Percentiles rank a stretch among this genome's conserved stretches.
These are phyloP conservation scores for Nettapus auritus DNA, from an alignment of 2,113 vertebrate species.

Conservation along the genomic window DNA sequence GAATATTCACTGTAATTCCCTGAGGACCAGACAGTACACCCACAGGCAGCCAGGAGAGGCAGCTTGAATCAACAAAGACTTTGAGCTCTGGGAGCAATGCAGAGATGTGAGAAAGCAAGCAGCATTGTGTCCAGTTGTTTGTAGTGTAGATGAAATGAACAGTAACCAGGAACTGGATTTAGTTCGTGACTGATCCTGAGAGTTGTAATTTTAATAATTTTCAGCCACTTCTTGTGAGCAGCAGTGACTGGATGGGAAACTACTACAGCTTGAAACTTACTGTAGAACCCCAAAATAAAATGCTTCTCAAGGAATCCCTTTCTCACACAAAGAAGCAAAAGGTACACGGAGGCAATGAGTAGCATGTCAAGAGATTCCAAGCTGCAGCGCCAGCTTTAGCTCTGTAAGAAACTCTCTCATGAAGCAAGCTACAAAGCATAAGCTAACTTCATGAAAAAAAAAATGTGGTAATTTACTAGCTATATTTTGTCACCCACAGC, in stretches of 20 bases:
- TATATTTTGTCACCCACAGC: not conserved
- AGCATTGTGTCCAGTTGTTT: not conserved
- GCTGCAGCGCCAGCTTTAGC: not conserved
- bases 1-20: not conserved
- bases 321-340: not conserved
- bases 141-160: not conserved
- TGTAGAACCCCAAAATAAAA: not conserved
- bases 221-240: not conserved
- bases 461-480: not conserved
- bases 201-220: not conserved
- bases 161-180: not conserved
- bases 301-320: not conserved
- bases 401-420: not conserved
- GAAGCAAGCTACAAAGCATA: not conserved
- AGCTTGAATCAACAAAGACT: not conserved
- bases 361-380: not conserved
- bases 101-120: not conserved
- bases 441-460: slow-evolving; percentile 25
- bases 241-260: not conserved
- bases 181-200: not conserved
- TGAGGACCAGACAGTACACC: not conserved
- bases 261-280: not conserved
- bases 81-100: not conserved
- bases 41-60: not conserved
- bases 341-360: not conserved